A percentile compares a stretch with the other conserved stretches of the same genome.
Conservation (phyloP, 2,888 invertebrate genomes). For the Tachina fera region DNA sequence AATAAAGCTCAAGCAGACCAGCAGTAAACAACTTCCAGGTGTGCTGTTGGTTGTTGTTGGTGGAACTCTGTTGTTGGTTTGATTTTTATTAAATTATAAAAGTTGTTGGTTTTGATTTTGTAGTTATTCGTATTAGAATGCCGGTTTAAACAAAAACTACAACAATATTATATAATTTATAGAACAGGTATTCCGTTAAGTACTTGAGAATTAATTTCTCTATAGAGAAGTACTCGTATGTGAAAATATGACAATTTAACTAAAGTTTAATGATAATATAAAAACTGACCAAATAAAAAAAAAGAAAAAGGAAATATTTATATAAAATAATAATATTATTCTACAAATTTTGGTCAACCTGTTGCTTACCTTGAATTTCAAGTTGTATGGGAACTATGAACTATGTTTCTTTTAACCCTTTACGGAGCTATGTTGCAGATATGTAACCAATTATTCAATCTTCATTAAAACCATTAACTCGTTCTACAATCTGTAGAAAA, state of each 20-base stretch:
- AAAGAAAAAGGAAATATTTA: no score
- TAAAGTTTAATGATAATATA: not conserved
- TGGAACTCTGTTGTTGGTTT: not conserved
- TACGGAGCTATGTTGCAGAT: no score
- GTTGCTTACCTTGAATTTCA: no score
- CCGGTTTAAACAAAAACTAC: constrained; percentile 10
- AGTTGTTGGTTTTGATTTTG: constrained; percentile 21
- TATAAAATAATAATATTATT: no score
- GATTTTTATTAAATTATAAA: constrained; percentile 12
- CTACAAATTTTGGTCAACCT: no score
- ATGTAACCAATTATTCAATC: no score
- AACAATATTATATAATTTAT: constrained; percentile 23
- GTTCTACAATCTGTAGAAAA: no score
- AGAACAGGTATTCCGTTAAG: constrained; percentile 27
- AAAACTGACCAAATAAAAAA: no score
- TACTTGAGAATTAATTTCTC: constrained; percentile 18
- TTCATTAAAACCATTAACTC: no score
- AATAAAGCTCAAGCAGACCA: not conserved
- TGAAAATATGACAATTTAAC: not conserved
- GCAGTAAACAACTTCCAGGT: constrained; percentile 1
- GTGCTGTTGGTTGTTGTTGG: not conserved
- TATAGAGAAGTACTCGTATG: not conserved
- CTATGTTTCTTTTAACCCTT: no score
- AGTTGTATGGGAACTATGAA: no score
- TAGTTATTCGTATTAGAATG: not conserved